Evolutionary conservation across 2,113 vertebrate species (phyloP).

Genomic region (Hyla sarda): DNA sequence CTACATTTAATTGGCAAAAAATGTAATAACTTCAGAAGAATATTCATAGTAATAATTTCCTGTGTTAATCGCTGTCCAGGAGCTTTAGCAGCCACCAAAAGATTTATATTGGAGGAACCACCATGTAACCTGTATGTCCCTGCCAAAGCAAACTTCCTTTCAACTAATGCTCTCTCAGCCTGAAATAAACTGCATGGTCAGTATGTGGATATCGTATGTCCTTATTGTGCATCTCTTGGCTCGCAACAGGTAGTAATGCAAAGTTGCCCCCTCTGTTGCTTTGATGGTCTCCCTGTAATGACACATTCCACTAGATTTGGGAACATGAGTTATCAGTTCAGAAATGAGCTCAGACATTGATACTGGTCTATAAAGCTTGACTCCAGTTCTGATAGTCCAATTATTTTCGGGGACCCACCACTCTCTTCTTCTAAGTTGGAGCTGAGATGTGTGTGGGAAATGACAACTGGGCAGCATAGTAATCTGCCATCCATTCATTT

Average conservation of each 20-base stretch:
- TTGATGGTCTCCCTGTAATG: no score
- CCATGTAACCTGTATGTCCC: constrained; percentile 16
- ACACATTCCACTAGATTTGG: no score
- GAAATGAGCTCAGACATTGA: no score
- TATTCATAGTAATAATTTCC: constrained; percentile 54
- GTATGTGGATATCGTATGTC: not conserved
- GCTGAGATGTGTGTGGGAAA: no score
- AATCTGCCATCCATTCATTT: no score
- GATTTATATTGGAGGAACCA: constrained; percentile 49
- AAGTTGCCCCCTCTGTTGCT: no score
- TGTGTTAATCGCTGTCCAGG: constrained; percentile 36
- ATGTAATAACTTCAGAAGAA: constrained; percentile 45
- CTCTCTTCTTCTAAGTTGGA: no score
- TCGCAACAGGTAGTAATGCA: not conserved
- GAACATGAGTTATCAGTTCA: no score
- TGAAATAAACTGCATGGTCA: not conserved
- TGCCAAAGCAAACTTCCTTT: constrained; percentile 51
- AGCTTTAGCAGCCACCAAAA: constrained; percentile 32
- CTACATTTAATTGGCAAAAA: constrained; percentile 43
- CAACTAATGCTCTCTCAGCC: not conserved
- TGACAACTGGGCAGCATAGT: no score
- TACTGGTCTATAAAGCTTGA: no score
- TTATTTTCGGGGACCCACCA: no score
- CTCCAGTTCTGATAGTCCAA: no score
- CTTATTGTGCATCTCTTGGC: not conserved